Conservation (phyloP, 2,113 vertebrate genomes). For the Amia ocellicauda region DNA sequence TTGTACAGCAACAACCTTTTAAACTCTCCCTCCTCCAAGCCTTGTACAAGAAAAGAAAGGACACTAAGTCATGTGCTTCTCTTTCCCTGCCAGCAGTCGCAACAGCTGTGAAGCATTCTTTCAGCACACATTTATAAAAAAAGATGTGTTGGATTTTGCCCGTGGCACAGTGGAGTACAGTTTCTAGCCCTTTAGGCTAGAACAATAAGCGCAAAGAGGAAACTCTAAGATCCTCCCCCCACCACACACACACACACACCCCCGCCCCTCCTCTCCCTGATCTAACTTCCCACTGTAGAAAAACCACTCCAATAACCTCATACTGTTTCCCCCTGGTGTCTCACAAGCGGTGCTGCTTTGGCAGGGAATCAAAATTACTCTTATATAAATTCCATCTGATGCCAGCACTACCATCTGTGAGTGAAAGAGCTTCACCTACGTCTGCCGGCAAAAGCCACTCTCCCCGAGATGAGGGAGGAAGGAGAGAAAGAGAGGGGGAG, state of each 20-base stretch:
- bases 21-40: constrained; percentile 55
- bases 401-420: constrained; percentile 90
- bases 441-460: constrained; percentile 78
- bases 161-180: constrained; percentile 62
- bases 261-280: not conserved
- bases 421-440: constrained; percentile 80
- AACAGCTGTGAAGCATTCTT: constrained; percentile 67
- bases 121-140: constrained; percentile 47
- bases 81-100: constrained; percentile 54
- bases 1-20: constrained; percentile 48
- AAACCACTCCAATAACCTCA: constrained; percentile 71
- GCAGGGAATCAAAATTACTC: constrained; percentile 83
- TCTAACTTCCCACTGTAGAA: constrained; percentile 1
- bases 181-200: constrained; percentile 74
- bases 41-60: constrained; percentile 53
- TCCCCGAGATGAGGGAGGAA: constrained; percentile 77
- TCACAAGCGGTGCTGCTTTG: constrained; percentile 72
- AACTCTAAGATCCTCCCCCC: constrained; percentile 67
- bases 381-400: constrained; percentile 96
- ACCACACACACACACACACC: no score
- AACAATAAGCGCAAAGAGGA: constrained; percentile 68
- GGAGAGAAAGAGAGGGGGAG: constrained; percentile 38
- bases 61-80: constrained; percentile 56
- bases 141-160: constrained; percentile 65
- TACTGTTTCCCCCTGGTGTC: constrained; percentile 77